A percentile compares a stretch with the other conserved stretches of the same genome.
These are phyloP conservation scores for Isoperla grammatica DNA, from an alignment of 2,888 invertebrate species.

Conservation along the genomic window DNA sequence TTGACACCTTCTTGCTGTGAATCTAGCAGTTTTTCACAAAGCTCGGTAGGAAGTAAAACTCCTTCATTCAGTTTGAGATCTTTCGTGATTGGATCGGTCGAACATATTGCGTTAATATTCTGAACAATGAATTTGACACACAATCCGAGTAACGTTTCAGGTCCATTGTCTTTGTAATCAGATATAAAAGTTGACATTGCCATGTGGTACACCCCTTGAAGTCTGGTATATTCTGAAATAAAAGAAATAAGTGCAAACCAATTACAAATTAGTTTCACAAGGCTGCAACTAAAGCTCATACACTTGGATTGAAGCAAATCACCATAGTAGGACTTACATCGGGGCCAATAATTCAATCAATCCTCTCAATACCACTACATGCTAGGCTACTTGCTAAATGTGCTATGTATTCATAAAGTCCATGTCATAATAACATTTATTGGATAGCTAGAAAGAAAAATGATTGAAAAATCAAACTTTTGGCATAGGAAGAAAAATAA, in stretches of 20 bases:
- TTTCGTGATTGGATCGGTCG: slow-evolving; percentile 43
- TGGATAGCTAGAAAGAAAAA: too few relatives aligned
- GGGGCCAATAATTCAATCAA: too few relatives aligned
- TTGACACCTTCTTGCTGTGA: slow-evolving; percentile 48
- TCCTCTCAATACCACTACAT: too few relatives aligned
- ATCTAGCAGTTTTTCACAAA: slow-evolving; percentile 62
- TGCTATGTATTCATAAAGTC: too few relatives aligned
- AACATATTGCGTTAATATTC: slow-evolving; percentile 58
- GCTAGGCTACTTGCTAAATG: too few relatives aligned
- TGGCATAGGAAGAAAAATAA: too few relatives aligned
- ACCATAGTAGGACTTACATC: too few relatives aligned
- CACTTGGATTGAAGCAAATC: too few relatives aligned
- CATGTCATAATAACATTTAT: too few relatives aligned
- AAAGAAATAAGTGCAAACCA: neutral
- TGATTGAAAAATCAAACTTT: too few relatives aligned
- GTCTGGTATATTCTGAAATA: slow-evolving; percentile 12
- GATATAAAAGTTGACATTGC: slow-evolving; percentile 29
- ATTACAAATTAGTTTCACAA: too few relatives aligned
- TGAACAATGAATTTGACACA: slow-evolving; percentile 58
- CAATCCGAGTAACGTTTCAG: slow-evolving; percentile 58
- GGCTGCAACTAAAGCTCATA: too few relatives aligned
- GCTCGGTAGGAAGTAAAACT: slow-evolving; percentile 61
- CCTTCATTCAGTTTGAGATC: slow-evolving; percentile 54
- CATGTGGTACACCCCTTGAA: slow-evolving; percentile 8
- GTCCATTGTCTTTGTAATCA: slow-evolving; percentile 39